Base-by-base conservation (phyloP, 2,113 vertebrate species). In the Miniopterus natalensis region DNA sequence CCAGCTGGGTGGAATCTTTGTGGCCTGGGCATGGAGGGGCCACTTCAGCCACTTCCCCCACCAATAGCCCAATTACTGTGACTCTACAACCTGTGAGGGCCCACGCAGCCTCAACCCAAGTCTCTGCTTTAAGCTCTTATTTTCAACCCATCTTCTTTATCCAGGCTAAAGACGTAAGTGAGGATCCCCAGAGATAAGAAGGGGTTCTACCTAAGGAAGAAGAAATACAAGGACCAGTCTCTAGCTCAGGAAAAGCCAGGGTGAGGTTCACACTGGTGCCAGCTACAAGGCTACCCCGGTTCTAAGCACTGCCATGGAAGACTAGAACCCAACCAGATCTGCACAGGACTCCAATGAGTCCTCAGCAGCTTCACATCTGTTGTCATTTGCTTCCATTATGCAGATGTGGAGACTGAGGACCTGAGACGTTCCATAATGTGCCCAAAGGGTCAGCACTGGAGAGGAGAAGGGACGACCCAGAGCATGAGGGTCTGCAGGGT, bases 341-440 rank as follows among this genome's bases (percentile, higher is more conserved):
- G 29, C 9, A 51, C 1, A 25, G 20, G 49, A 15, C 20, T 23
- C 5, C 31, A 1, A 1, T 4, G 2, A 42, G 51, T 83, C 51
- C 53, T 51, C 45, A 23, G 51, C 5, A 3, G 12, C 73, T 86
- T 84, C 61, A 70, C 15, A 47, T 71, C 55, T 40, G 29, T n/a
- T 25, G 42, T 27, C 12, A 18, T 66, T 89, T 61, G 75, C 65
- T 90, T 80, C 65, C 61, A 57, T 77, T 81, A 36, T 90, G 42
- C 83, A 91, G 73, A 81, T 40, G 14, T 77, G 27, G 53, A 88
- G 65, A 93, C 65, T 21, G 88, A 84, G 47, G 36, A 42, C 66
- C 20, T 55, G 29, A 23, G 57, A 92, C 36, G 15, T 87, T 61
- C 6, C 15, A 55, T 12, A 36, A 21, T 51, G 47, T 40, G 8